Conservation (phyloP, 2,888 invertebrate genomes). For the Seira ritae region DNA sequence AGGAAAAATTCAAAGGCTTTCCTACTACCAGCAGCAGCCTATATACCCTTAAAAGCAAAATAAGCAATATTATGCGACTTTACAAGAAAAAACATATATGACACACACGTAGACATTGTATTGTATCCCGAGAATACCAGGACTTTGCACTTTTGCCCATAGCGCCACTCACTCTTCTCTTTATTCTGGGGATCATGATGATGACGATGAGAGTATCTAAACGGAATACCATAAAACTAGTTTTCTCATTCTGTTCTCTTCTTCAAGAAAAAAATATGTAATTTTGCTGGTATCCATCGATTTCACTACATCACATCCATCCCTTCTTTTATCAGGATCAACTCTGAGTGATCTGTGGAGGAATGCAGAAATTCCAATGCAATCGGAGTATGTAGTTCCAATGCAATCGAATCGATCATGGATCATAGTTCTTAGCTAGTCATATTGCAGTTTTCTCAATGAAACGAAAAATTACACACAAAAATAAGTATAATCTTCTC, state of each 20-base stretch:
- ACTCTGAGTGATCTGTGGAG: conserved; percentile 31
- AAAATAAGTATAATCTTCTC: neutral
- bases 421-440: neutral
- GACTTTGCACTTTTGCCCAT: conserved; percentile 69
- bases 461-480: too few species aligned
- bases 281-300: conserved; percentile 1
- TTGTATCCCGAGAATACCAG: conserved; percentile 29
- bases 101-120: neutral
- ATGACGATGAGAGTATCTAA: conserved; percentile 41
- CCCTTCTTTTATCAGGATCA: conserved; percentile 32
- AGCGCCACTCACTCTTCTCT: conserved; percentile 51
- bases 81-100: neutral
- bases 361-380: conserved; percentile 35
- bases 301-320: conserved; percentile 17
- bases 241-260: conserved; percentile 48
- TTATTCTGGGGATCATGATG: conserved; percentile 35
- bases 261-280: conserved; percentile 16
- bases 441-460: neutral
- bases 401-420: neutral
- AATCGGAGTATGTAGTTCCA: too few species aligned
- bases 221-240: conserved; percentile 71
- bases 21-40: neutral
- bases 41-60: neutral
- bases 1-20: neutral
- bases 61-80: neutral